Conservation (phyloP, 2,888 invertebrate species). For the Phorcus lineatus region DNA sequence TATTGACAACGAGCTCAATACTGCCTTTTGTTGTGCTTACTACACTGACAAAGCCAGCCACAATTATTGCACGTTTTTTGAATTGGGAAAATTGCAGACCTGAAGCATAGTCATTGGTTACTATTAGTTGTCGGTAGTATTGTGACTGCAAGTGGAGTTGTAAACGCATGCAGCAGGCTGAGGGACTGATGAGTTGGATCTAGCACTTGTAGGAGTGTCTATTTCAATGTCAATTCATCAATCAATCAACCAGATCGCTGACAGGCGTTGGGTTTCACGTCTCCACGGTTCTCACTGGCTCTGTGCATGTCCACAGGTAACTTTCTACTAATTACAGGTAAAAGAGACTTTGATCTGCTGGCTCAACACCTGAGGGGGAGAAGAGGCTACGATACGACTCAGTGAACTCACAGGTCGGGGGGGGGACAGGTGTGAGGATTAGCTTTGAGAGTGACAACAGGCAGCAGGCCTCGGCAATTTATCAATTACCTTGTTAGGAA, state of each 20-base stretch:
- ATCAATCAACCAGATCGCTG: constrained; percentile 25
- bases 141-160: constrained; percentile 1
- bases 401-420: background rate
- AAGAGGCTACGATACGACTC: background rate
- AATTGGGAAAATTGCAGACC: constrained; percentile 24
- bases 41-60: constrained; percentile 19
- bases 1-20: constrained; percentile 28
- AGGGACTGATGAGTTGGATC: background rate
- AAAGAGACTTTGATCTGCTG: constrained; percentile 20
- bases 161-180: constrained; percentile 17
- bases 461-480: constrained; percentile 10
- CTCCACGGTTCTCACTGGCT: background rate
- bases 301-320: constrained; percentile 15
- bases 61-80: constrained; percentile 30
- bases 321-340: constrained; percentile 23
- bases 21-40: constrained; percentile 27
- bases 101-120: constrained; percentile 20
- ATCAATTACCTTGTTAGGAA: constrained; percentile 5
- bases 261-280: constrained; percentile 24
- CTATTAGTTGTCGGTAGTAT: constrained; percentile 11
- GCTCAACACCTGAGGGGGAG: constrained; percentile 10
- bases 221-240: constrained; percentile 28
- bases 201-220: constrained; percentile 24
- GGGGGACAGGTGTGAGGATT: background rate
- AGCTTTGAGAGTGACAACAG: background rate